Conservation (phyloP, 2,888 invertebrate species). For the Rhingia campestris region DNA sequence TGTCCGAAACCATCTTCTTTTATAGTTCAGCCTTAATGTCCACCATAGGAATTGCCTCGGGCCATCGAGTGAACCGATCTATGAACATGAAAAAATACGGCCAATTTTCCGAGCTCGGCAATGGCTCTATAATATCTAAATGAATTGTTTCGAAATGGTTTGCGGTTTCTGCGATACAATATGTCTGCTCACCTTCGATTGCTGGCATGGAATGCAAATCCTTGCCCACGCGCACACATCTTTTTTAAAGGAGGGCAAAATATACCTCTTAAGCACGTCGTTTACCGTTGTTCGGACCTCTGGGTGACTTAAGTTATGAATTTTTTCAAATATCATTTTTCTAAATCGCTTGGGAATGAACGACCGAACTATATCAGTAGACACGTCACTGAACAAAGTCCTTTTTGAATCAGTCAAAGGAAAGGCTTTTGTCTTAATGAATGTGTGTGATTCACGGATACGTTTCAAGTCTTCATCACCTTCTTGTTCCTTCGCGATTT, state of each 20-base stretch:
- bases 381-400: neutral
- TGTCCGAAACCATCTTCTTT: too few species aligned
- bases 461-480: neutral
- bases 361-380: neutral
- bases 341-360: neutral
- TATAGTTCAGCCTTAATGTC: too few species aligned
- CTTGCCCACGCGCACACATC: neutral
- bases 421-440: neutral
- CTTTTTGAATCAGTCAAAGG: neutral
- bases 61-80: slow-evolving; percentile 12
- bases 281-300: too few species aligned
- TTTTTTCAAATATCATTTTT: neutral
- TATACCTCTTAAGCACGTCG: too few species aligned
- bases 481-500: neutral
- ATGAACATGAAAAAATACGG: slow-evolving; percentile 13
- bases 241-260: slow-evolving; percentile 5
- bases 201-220: slow-evolving; percentile 18
- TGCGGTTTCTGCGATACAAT: slow-evolving; percentile 68
- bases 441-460: too few species aligned
- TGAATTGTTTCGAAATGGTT: slow-evolving; percentile 75
- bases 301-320: neutral
- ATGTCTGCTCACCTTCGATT: slow-evolving; percentile 7
- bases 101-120: neutral
- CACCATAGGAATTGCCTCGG: too few species aligned
- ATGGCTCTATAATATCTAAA: slow-evolving; percentile 46